Percentiles rank a stretch among this genome's conserved stretches.
Evolutionary conservation across 1,140 invertebrate genomes (phyloP).

Genomic region (Bombus haemorrhoidalis): DNA sequence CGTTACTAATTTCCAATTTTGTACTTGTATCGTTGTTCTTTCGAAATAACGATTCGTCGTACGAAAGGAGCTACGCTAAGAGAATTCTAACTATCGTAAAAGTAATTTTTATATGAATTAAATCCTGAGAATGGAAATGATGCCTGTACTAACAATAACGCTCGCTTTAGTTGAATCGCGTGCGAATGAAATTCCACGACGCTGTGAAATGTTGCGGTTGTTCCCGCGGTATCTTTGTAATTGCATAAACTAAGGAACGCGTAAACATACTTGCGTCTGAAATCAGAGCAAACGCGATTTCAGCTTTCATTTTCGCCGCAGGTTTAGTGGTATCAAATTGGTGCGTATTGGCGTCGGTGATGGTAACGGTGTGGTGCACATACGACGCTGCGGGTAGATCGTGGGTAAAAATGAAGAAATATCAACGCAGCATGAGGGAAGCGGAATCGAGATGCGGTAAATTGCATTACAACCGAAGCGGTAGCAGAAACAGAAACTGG

Average conservation of each 20-base stretch:
- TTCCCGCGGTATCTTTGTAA: neutral
- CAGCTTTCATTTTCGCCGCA: slow-evolving; percentile 72
- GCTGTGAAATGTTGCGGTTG: neutral
- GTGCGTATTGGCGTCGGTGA: slow-evolving; percentile 88
- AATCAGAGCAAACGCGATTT: slow-evolving; percentile 5
- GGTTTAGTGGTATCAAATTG: slow-evolving; percentile 92
- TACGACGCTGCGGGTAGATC: slow-evolving; percentile 94
- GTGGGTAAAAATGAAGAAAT: slow-evolving; percentile 97
- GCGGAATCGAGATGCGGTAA: slow-evolving; percentile 85
- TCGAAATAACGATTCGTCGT: neutral
- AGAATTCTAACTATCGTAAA: neutral
- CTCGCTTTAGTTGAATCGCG: neutral
- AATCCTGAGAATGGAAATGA: neutral
- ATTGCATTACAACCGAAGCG: slow-evolving; percentile 90
- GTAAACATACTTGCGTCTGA: too few relatives aligned
- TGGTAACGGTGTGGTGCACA: slow-evolving; percentile 93
- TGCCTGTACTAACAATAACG: neutral
- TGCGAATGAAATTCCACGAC: neutral
- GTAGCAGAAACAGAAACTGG: slow-evolving; percentile 92
- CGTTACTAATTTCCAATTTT: neutral
- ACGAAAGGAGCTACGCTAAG: neutral
- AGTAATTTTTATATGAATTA: neutral
- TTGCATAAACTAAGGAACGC: neutral
- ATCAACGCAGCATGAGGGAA: slow-evolving; percentile 92
- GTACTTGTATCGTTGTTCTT: neutral